Evolutionary conservation across 2,113 vertebrate genomes (phyloP).

Genomic region (Potamarius usumacintae): DNA sequence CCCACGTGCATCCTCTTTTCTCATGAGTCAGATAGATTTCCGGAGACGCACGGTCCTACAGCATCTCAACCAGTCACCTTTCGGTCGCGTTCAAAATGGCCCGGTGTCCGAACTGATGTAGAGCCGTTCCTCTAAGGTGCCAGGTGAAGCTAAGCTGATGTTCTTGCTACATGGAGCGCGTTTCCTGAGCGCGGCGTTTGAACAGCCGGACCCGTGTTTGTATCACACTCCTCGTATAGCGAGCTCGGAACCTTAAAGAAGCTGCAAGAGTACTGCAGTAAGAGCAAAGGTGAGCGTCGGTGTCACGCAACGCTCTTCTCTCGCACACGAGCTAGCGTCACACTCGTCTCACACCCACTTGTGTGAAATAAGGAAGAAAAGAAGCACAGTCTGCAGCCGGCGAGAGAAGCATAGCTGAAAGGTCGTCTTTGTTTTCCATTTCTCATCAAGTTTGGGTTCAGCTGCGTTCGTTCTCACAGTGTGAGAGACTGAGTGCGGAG

Average conservation of each 20-base stretch:
- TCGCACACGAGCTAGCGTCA: background rate
- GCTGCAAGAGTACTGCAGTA: background rate
- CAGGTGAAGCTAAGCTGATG: background rate
- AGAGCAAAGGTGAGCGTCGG: slow-evolving; percentile 33
- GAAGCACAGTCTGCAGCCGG: background rate
- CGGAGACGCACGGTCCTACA: too few species aligned
- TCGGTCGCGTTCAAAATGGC: too few species aligned
- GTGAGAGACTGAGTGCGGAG: slow-evolving; percentile 61
- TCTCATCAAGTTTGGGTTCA: slow-evolving; percentile 68
- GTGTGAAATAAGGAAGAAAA: slow-evolving; percentile 20
- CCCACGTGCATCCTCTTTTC: too few species aligned
- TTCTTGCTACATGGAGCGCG: background rate
- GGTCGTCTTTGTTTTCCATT: slow-evolving; percentile 71
- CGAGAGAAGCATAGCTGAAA: slow-evolving; percentile 62
- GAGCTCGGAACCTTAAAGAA: background rate
- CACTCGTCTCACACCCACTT: background rate
- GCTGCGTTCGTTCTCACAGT: slow-evolving; percentile 66
- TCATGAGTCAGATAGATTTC: too few species aligned
- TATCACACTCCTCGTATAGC: slow-evolving; percentile 33
- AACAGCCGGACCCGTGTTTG: slow-evolving; percentile 58
- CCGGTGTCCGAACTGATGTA: too few species aligned
- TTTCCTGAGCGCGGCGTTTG: background rate
- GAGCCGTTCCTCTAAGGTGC: too few species aligned
- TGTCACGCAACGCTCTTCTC: background rate
- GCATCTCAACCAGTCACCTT: too few species aligned